These are phyloP conservation scores for Epinephelus lanceolatus DNA, from an alignment of 2,113 vertebrate genomes.

Conservation along the genomic window DNA sequence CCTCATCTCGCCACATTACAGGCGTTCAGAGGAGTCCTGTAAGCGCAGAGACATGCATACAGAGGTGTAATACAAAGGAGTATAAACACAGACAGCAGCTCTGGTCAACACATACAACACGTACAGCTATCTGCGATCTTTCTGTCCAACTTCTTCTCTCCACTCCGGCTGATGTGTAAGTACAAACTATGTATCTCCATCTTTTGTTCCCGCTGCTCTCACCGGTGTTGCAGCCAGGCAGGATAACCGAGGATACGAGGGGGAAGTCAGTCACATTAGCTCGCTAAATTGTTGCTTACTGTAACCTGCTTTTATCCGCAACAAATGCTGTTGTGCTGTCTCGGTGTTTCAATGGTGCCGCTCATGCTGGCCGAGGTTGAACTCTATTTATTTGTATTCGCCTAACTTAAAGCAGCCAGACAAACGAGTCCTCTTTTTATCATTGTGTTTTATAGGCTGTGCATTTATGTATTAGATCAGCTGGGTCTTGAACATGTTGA, in stretches of 20 bases:
- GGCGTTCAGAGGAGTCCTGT: neutral
- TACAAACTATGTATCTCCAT: constrained; percentile 44
- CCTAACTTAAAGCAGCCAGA: neutral
- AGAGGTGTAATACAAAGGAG: constrained; percentile 2
- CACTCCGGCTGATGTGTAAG: constrained; percentile 80
- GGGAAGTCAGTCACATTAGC: constrained; percentile 8
- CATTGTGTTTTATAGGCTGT: neutral
- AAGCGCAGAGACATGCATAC: neutral
- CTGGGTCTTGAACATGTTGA: constrained; percentile 29
- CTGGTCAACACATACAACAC: constrained; percentile 11
- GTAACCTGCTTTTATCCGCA: constrained; percentile 11
- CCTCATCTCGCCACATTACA: neutral
- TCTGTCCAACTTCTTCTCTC: constrained; percentile 49
- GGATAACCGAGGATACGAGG: neutral
- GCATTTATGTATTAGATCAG: neutral
- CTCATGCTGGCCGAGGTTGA: neutral
- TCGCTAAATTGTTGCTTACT: constrained; percentile 26
- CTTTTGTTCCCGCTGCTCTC: neutral
- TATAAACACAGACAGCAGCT: constrained; percentile 36
- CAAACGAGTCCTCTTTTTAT: neutral
- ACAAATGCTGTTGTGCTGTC: neutral
- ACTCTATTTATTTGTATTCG: neutral
- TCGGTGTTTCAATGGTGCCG: neutral
- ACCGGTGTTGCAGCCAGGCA: neutral
- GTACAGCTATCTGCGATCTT: constrained; percentile 31